Evolutionary conservation across 1,140 invertebrate genomes (phyloP), one percentile per base, ranked within the genome.

Genomic region (Fopius arisanus): DNA sequence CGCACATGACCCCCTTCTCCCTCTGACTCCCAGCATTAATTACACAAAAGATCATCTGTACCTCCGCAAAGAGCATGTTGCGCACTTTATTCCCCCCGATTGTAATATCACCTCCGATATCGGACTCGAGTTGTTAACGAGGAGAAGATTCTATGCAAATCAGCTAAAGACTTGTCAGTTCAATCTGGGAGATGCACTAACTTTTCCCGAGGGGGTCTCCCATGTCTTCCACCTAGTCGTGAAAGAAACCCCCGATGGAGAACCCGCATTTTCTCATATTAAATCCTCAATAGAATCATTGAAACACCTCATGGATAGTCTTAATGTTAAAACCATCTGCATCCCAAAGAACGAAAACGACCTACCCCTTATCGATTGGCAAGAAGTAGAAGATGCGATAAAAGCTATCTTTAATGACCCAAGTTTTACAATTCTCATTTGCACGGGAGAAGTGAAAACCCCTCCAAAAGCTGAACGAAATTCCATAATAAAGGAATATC

Each of bases 401-500:
- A 74, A 66, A 62, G 31, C 33, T 10, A 37, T 28, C 1, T 76
- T 71, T 19, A n/a, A 16, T 7, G 54, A 72, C 21, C 4, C 26
- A n/a, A 70, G 70, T 9, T 70, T 40, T 19, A 70, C 41, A 0
- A 67, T 78, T 33, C 75, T 72, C 12, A 40, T 76, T 0, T 77
- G 75, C 19, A 40, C 72, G 0, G 37, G 67, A 16, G 66, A 77
- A 68, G n/a, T 76, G 2, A 9, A 14, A 10, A 26, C 73, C 4
- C 21, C 73, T 7, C 29, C 29, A 4, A 48, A 48, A 28, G 3
- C 9, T 14, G 37, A 75, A 23, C 40, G 48, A 26, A 6, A 14
- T 3, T 10, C 26, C 26, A 75, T 78, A 16, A 48, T 78, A 12
- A 66, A 62, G 23, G 78, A 79, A 76, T 69, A 70, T 65, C 78